Evolutionary conservation across 2,888 invertebrate genomes (phyloP), one percentile per base, ranked within the genome.

Genomic region (Athalia rosae): DNA sequence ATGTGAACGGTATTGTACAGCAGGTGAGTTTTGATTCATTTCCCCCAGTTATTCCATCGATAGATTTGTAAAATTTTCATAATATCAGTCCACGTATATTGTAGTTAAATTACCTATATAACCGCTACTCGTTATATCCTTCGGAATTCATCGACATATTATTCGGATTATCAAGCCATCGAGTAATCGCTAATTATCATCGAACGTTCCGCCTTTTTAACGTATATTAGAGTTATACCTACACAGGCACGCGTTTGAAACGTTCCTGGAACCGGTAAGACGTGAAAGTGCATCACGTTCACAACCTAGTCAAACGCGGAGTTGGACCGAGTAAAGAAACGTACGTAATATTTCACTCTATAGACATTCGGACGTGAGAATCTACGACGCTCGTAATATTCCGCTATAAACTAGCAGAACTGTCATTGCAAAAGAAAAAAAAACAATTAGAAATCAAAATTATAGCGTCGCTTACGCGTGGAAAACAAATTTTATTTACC

Each of bases 201-300:
- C 28, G 28, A 28, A 28, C 28, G 28, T 28, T 28, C 28, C 28
- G 28, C 28, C 28, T 28, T 2, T 64, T 28, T 28, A 28, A 28
- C 28, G 28, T 28, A 28, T 28, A 28, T 28, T 28, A 28, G 28
- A 28, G 28, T 28, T 28, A 28, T 28, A 28, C 28, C 28, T 28
- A 28, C 28, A 28, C 28, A 28, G 53, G 28, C 67, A 53, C 67
- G 67, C 50, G 41, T 50, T 67, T 67, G 43, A 15, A 71, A 59
- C 45, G 71, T 9, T 71, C 73, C 53, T 63, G 80, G 76, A 86
- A 85, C 86, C 85, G 86, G 84, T 85, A 87, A 85, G 84, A 85
- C 86, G 87, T 87, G 87, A 87, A 87, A 87, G 87, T 87, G 85
- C 86, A 87, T 86, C 82, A 83, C 83, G 79, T 81, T 79, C 74